Evolutionary conservation across 2,888 invertebrate species (phyloP).

Genomic region (Pristionchus japonicus): DNA sequence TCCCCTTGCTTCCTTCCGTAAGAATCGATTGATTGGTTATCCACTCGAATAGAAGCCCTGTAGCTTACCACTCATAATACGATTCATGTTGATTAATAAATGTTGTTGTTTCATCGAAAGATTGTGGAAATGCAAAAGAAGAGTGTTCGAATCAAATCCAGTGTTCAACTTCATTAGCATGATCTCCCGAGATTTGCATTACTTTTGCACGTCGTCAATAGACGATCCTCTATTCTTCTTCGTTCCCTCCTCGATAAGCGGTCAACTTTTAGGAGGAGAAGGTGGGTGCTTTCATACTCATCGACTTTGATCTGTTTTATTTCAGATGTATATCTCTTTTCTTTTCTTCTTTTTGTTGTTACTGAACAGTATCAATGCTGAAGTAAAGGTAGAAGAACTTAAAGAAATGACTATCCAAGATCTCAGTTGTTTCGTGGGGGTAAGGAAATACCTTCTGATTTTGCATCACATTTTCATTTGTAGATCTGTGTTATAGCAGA

Average conservation of each 20-base stretch:
- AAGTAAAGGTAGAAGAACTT: not conserved
- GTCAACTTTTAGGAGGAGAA: not conserved
- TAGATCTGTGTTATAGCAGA: not conserved
- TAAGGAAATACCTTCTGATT: not conserved
- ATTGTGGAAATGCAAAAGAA: not conserved
- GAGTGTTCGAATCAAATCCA: not conserved
- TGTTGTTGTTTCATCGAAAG: not conserved
- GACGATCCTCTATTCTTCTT: not conserved
- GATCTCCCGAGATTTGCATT: not conserved
- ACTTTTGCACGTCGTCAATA: not conserved
- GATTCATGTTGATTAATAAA: conserved; percentile 16
- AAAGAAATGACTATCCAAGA: not conserved
- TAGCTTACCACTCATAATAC: not conserved
- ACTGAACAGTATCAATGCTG: not conserved
- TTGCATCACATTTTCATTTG: not conserved
- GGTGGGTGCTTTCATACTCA: not conserved
- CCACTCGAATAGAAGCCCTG: not conserved
- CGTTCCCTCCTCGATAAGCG: not conserved
- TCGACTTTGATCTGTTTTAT: not conserved
- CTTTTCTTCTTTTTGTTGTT: not conserved
- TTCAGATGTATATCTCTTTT: not conserved
- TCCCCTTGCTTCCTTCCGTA: not conserved
- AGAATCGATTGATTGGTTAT: conserved; percentile 4
- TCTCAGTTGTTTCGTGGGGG: not conserved
- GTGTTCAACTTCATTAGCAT: not conserved